Evolutionary conservation across 1,140 invertebrate genomes (phyloP).

Genomic region (Ostrea edulis): DNA sequence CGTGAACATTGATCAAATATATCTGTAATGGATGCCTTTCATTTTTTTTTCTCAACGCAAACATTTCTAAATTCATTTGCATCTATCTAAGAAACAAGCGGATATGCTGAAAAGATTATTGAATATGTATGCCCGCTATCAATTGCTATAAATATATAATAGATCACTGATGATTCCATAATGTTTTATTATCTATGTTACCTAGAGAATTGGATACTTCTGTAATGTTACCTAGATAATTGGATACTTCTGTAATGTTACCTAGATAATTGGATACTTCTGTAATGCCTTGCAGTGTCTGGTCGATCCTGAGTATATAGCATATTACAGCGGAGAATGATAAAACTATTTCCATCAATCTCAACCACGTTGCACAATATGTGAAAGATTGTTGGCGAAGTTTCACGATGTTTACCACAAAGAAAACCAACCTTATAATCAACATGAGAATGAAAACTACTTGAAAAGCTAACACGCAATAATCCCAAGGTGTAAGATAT

Average conservation of each 20-base stretch:
- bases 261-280: slow-evolving; percentile 20
- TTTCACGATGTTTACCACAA: background rate
- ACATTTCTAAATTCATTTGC: too few species aligned
- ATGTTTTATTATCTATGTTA: background rate
- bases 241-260: background rate
- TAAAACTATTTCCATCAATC: background rate
- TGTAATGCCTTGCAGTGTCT: background rate
- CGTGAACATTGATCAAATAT: too few species aligned
- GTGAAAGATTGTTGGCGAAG: background rate
- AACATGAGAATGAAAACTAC: background rate
- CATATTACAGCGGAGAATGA: background rate
- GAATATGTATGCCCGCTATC: too few species aligned
- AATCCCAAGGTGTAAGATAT: slow-evolving; percentile 24
- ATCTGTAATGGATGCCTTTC: too few species aligned
- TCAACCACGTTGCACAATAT: background rate
- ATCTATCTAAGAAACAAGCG: too few species aligned
- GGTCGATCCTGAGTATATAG: background rate
- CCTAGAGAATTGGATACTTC: background rate
- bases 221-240: background rate
- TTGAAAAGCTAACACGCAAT: slow-evolving; percentile 1
- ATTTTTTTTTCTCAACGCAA: too few species aligned
- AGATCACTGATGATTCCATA: too few species aligned
- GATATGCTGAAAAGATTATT: too few species aligned
- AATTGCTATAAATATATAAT: too few species aligned
- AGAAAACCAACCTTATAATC: background rate